Percentiles rank a stretch among this genome's conserved stretches.
Evolutionary conservation across 2,888 invertebrate genomes (phyloP).

Genomic region (Ptycholaimellus sp.): DNA sequence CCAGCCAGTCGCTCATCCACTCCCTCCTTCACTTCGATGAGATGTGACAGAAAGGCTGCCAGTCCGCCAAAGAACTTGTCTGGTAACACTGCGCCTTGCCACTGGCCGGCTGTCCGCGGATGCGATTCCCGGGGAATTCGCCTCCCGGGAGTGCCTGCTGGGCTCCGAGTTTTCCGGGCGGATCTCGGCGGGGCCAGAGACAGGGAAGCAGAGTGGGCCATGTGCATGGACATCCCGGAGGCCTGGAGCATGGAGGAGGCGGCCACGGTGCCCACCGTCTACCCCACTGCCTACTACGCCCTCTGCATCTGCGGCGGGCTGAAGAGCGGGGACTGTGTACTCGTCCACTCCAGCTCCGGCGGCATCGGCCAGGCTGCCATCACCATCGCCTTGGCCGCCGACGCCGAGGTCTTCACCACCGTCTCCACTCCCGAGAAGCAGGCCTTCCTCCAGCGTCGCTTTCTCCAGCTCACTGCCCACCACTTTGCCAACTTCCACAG

Average conservation of each 20-base stretch:
- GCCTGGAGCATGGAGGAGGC: slow-evolving; percentile 31
- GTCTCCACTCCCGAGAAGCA: slow-evolving; percentile 37
- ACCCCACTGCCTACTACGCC: slow-evolving; percentile 47
- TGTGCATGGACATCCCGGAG: slow-evolving; percentile 22
- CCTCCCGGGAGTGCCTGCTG: slow-evolving; percentile 53
- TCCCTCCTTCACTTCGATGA: too few species aligned
- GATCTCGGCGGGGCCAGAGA: slow-evolving; percentile 22
- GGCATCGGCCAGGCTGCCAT: slow-evolving; percentile 70
- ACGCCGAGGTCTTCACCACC: slow-evolving; percentile 57
- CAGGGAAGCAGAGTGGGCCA: neutral
- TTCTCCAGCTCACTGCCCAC: slow-evolving; percentile 53
- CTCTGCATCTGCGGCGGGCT: slow-evolving; percentile 56
- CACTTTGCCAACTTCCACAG: slow-evolving; percentile 65
- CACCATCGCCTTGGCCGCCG: slow-evolving; percentile 62
- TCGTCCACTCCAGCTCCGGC: slow-evolving; percentile 26
- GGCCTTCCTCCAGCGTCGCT: slow-evolving; percentile 57
- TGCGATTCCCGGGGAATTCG: slow-evolving; percentile 54
- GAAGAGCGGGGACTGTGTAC: slow-evolving; percentile 29
- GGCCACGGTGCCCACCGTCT: slow-evolving; percentile 27
- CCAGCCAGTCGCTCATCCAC: too few species aligned
- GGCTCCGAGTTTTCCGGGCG: slow-evolving; percentile 25
- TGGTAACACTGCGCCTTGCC: too few species aligned
- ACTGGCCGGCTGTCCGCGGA: slow-evolving; percentile 88
- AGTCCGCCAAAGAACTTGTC: too few species aligned
- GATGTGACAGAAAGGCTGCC: too few species aligned